Base-by-base conservation (phyloP, 2,888 invertebrate genomes). In the Maniola hyperantus region DNA sequence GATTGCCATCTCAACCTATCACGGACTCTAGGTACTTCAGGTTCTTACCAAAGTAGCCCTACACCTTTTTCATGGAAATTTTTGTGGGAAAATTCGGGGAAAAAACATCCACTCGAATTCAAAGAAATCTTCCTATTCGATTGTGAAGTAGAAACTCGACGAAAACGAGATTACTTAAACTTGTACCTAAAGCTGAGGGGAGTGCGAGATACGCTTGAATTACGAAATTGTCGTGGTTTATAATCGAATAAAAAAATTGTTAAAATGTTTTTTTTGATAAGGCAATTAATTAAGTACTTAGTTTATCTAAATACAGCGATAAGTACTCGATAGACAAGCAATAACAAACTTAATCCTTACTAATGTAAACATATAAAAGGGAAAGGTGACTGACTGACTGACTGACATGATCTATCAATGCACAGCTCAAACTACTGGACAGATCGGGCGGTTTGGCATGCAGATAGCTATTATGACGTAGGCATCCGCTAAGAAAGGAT, bases 141-240 rank as follows among this genome's bases (percentile, higher is more conserved):
- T 53, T 33, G 51, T 33, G 51, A n/a, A 26, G 51, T 33, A 33
- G 51, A 53, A 53, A 33, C 51, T 33, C 33, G 26, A 7, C 13
- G 51, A n/a, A 33, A 53, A 53, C 11, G 13, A 53, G 7, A 53
- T 53, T 53, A 53, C 33, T 33, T 53, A 53, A 2, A 51, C 51
- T 51, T 18, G 8, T 48, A n/a, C n/a, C n/a, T n/a, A 8, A 48
- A 48, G 48, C 18, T 18, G 33, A 53, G 51, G 13, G 33, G 51
- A n/a, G 13, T 33, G 7, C 11, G 51, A 53, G 13, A 13, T 53
- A 6, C 33, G 26, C n/a, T 53, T n/a, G 33, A 33, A 53, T 53
- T 53, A 53, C 33, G 13, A 33, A 53, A 33, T 53, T 53, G n/a
- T 53, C 13, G 33, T 8, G 48, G 18, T 48, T 8, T 8, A 48